A percentile compares a stretch with the other conserved stretches of the same genome.
Evolutionary conservation across 2,888 invertebrate genomes (phyloP).

Genomic region (Microplitis manilae): DNA sequence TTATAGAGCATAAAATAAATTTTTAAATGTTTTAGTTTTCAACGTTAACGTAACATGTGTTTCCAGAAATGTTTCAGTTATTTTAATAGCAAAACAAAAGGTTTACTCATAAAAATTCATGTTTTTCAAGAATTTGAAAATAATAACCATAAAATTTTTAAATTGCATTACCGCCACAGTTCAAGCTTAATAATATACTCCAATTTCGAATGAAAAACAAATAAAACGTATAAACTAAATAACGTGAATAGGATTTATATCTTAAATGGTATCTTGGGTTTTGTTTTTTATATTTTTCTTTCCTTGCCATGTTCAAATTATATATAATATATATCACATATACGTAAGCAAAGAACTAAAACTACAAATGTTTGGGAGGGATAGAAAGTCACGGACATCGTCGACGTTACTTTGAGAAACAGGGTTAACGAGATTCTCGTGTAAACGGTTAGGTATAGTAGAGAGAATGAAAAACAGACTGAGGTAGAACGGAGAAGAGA

Average conservation of each 20-base stretch:
- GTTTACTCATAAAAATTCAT: not conserved
- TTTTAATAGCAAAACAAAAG: not conserved
- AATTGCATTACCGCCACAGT: not conserved
- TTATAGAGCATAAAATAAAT: not conserved
- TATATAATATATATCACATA: not conserved
- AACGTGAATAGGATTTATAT: not conserved
- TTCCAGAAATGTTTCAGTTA: not conserved
- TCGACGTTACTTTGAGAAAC: constrained; percentile 33
- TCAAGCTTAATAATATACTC: not conserved
- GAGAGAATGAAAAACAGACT: constrained; percentile 19
- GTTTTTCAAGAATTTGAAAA: not conserved
- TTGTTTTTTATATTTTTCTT: not conserved
- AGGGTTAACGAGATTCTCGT: constrained; percentile 51
- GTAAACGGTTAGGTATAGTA: constrained; percentile 39
- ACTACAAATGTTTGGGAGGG: not conserved
- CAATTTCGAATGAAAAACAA: not conserved
- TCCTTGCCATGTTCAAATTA: not conserved
- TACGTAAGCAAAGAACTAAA: not conserved
- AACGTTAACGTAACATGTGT: not conserved
- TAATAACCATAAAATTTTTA: not conserved
- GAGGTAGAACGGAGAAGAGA: not conserved
- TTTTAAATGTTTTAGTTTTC: not conserved
- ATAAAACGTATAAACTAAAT: not conserved
- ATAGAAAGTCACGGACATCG: not conserved
- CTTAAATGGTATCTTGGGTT: not conserved